Conservation (phyloP, 1,140 invertebrate species). For the Lineus longissimus region DNA sequence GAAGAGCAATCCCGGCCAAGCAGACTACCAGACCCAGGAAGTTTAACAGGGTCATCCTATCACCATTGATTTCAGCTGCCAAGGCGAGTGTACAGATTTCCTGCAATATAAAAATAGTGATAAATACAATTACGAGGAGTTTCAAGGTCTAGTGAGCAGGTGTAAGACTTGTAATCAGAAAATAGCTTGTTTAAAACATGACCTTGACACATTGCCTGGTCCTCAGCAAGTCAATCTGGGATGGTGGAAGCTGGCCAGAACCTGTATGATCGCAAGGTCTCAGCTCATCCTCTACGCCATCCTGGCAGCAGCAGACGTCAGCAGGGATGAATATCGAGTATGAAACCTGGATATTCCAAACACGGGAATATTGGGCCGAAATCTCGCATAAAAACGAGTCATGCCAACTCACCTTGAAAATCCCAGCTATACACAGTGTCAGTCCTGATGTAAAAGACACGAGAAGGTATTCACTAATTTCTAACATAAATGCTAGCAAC, state of each 20-base stretch:
- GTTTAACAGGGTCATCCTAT: conserved; percentile 78
- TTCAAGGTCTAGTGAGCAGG: neutral
- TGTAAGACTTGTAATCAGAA: neutral
- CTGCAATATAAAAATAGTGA: conserved; percentile 60
- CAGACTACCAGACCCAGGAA: conserved; percentile 81
- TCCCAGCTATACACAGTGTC: conserved; percentile 90
- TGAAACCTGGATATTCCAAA: too few species aligned
- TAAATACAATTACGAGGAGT: neutral
- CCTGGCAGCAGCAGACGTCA: too few species aligned
- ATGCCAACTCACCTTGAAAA: conserved; percentile 86
- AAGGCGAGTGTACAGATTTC: conserved; percentile 84
- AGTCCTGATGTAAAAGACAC: conserved; percentile 94
- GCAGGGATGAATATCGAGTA: too few species aligned
- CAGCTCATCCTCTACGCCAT: too few species aligned
- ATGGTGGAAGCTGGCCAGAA: too few species aligned
- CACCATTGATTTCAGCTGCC: conserved; percentile 80
- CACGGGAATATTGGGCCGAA: too few species aligned
- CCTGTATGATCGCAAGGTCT: too few species aligned
- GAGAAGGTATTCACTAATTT: conserved; percentile 85
- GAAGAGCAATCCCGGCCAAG: conserved; percentile 80
- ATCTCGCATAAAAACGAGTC: too few species aligned
- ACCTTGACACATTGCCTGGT: too few species aligned
- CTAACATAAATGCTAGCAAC: conserved; percentile 89
- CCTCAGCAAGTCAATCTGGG: too few species aligned
- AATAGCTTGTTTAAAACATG: too few species aligned